phyloP scores from a whole-genome alignment of 2,797 vertebrate genomes.

The Enteromius thamalakanensis region DNA sequence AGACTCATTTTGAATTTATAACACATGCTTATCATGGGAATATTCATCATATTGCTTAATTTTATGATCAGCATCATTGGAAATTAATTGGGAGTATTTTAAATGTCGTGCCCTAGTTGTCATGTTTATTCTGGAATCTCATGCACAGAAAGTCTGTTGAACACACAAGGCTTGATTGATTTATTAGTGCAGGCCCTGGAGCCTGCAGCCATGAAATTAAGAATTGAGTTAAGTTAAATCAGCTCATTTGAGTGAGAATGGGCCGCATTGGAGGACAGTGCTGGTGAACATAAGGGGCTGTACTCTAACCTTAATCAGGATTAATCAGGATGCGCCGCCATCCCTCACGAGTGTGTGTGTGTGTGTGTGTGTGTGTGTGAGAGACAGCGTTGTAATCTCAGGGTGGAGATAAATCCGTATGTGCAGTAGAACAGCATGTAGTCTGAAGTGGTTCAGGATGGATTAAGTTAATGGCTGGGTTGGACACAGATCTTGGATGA shows the following conservation, averaged over 20 bases:
- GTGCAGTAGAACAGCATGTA: conserved; percentile 4
- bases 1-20: too few species aligned
- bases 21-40: not conserved
- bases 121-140: not conserved
- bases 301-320: conserved; percentile 40
- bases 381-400: not conserved
- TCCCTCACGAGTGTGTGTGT: not conserved
- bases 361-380: conserved; percentile 16
- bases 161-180: not conserved
- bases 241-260: not conserved
- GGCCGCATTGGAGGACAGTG: not conserved
- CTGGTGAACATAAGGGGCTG: conserved; percentile 14
- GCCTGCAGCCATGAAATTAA: conserved; percentile 3
- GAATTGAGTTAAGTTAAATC: not conserved
- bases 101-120: not conserved
- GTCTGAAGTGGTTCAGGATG: conserved; percentile 7
- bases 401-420: conserved; percentile 19
- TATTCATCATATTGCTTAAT: not conserved
- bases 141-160: not conserved
- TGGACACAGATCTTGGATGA: conserved; percentile 13
- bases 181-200: not conserved
- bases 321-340: conserved; percentile 32
- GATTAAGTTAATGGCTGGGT: conserved; percentile 17
- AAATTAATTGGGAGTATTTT: not conserved
- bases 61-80: not conserved